Percentiles rank a stretch among this genome's conserved stretches.
phyloP scores from a whole-genome alignment of 2,797 vertebrate species.

The Gymnothorax javanicus region DNA sequence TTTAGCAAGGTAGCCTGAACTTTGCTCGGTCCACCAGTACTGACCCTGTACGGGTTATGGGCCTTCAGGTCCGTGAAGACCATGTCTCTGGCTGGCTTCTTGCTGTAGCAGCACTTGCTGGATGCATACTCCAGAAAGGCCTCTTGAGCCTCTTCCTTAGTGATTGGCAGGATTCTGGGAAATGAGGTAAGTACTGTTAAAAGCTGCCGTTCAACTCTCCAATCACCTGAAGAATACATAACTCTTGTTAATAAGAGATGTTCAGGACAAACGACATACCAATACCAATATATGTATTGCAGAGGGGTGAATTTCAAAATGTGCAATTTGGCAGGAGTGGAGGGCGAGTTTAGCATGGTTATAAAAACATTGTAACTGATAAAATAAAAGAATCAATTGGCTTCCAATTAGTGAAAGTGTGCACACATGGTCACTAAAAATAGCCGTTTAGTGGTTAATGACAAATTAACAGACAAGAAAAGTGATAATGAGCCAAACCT shows the following conservation, averaged over 20 bases:
- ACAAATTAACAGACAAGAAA: too few species aligned
- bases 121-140: conserved; percentile 48
- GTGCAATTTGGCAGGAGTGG: too few species aligned
- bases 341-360: too few species aligned
- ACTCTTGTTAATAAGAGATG: background rate
- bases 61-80: conserved; percentile 44
- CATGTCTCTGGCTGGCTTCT: conserved; percentile 45
- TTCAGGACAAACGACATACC: background rate
- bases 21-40: conserved; percentile 8
- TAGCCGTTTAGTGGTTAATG: too few species aligned
- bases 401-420: too few species aligned
- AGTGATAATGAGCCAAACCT: too few species aligned
- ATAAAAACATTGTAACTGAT: too few species aligned
- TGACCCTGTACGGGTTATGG: conserved; percentile 48
- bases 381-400: too few species aligned
- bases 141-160: conserved; percentile 51
- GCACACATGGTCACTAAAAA: too few species aligned
- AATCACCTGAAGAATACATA: background rate
- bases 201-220: background rate
- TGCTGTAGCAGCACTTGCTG: conserved; percentile 50
- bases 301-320: background rate
- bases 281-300: background rate
- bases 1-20: background rate
- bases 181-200: background rate
- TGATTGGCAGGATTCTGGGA: conserved; percentile 48